These are phyloP conservation scores for Andrena bicolor DNA, from an alignment of 2,888 invertebrate species.

Conservation along the genomic window DNA sequence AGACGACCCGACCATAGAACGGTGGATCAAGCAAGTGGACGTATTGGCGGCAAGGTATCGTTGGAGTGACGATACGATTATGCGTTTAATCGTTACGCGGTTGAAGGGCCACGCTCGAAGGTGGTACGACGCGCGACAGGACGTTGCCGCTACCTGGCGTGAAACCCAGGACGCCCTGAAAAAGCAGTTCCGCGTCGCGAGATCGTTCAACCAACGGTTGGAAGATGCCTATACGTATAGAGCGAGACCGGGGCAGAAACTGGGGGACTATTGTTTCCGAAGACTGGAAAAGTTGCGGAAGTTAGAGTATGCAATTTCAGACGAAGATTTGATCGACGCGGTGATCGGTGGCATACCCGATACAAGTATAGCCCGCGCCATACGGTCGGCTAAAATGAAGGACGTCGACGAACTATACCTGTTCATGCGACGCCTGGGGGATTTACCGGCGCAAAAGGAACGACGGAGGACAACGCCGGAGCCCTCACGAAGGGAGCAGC, in stretches of 20 bases:
- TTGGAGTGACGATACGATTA: not conserved
- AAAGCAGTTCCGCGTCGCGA: not conserved
- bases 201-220: not conserved
- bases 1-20: not conserved
- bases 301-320: not conserved
- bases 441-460: not conserved
- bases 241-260: not conserved
- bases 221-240: not conserved
- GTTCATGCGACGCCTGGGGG: not conserved
- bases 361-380: not conserved
- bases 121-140: not conserved
- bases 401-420: not conserved
- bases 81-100: not conserved
- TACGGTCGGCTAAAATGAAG: not conserved
- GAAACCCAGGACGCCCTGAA: not conserved
- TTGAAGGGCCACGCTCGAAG: not conserved
- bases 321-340: too few relatives aligned
- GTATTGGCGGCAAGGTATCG: not conserved
- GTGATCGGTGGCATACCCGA: conserved; percentile 7
- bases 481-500: not conserved
- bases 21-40: not conserved
- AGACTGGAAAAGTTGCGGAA: not conserved
- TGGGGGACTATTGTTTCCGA: not conserved
- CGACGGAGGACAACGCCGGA: not conserved
- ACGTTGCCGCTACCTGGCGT: not conserved